phyloP scores from a whole-genome alignment of 2,797 vertebrate species.

The Chaenodraco wilsoni region DNA sequence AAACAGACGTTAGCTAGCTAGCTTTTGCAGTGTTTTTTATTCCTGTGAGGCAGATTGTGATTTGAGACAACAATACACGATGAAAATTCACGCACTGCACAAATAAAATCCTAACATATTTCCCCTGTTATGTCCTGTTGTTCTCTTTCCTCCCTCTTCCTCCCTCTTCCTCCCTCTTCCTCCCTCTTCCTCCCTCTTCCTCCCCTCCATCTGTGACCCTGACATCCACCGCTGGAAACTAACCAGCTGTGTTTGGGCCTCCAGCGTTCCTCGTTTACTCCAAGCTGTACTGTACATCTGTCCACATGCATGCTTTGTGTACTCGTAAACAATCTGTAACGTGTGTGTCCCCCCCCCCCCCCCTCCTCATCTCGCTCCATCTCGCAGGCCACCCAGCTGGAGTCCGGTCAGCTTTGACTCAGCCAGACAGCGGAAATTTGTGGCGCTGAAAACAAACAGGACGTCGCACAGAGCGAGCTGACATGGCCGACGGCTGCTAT shows the following conservation, averaged over 20 bases:
- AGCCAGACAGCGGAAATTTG: constrained; percentile 46
- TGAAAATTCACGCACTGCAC: no score
- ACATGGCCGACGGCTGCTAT: neutral
- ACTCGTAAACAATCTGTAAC: constrained; percentile 20
- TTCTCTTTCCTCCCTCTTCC: no score
- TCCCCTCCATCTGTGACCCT: constrained; percentile 69
- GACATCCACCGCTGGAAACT: constrained; percentile 63
- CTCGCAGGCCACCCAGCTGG: constrained; percentile 53
- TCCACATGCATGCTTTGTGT: constrained; percentile 21
- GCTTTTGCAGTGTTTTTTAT: no score
- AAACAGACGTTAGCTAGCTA: no score
- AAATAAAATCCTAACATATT: neutral
- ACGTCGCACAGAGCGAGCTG: neutral
- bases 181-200: neutral
- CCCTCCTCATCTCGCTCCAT: no score
- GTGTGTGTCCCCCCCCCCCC: constrained; percentile 6
- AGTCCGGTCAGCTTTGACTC: constrained; percentile 38
- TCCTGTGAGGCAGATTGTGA: no score
- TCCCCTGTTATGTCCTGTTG: neutral
- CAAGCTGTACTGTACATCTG: constrained; percentile 7
- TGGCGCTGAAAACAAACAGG: constrained; percentile 34
- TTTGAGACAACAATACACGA: no score
- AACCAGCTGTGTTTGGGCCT: constrained; percentile 79
- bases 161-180: neutral
- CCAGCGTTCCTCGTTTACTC: constrained; percentile 51